These are phyloP conservation scores for Acanthisitta chloris DNA, from an alignment of 2,113 vertebrate genomes.

Conservation along the genomic window DNA sequence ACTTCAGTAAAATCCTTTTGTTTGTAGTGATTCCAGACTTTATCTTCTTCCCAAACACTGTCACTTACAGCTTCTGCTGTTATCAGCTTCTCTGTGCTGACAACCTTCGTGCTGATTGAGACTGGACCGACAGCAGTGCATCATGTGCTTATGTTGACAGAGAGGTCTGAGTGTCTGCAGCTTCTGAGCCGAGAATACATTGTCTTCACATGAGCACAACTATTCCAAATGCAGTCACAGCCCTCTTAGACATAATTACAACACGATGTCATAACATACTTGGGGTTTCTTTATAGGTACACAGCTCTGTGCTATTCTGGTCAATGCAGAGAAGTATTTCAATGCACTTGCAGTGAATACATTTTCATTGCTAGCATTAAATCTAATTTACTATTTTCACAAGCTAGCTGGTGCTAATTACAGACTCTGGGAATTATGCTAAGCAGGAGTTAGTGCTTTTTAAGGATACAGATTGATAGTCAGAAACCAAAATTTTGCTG, in stretches of 20 bases:
- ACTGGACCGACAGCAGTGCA: neutral
- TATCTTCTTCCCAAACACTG: neutral
- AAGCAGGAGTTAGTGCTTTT: neutral
- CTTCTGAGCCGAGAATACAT: neutral
- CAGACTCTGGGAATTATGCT: neutral
- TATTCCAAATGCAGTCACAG: neutral
- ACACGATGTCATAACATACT: neutral
- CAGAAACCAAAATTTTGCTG: neutral
- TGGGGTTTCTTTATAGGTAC: neutral
- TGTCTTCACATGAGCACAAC: neutral
- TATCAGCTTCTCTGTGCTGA: neutral
- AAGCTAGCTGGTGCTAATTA: neutral
- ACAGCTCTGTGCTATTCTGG: neutral
- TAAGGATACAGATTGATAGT: neutral
- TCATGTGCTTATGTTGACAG: accelerated
- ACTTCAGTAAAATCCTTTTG: neutral
- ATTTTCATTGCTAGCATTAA: neutral
- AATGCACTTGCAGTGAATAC: neutral
- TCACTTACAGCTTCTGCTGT: neutral
- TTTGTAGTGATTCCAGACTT: neutral
- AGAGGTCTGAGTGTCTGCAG: neutral
- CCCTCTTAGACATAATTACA: neutral
- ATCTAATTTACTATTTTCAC: neutral
- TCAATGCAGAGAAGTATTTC: neutral
- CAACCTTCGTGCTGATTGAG: neutral